phyloP scores from a whole-genome alignment of 2,113 vertebrate species.

The Hippocampus comes region DNA sequence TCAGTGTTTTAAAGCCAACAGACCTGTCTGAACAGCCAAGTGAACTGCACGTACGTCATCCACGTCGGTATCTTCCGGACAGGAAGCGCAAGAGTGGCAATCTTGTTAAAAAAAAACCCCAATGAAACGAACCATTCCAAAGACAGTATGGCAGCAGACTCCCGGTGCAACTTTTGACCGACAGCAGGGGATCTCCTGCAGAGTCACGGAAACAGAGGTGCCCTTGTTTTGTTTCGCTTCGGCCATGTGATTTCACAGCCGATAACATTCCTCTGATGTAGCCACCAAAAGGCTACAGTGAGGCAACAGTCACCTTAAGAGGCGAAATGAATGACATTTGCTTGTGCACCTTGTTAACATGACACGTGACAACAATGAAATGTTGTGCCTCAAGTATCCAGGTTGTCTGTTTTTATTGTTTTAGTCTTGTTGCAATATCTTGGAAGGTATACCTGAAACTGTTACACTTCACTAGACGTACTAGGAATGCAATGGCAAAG shows the following conservation, averaged over 20 bases:
- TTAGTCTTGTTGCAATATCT: not conserved
- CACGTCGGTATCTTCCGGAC: slow-evolving; percentile 14
- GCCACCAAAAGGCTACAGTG: slow-evolving; percentile 30
- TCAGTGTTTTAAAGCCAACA: slow-evolving; percentile 13
- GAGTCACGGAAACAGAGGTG: slow-evolving; percentile 47
- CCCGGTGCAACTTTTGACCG: slow-evolving; percentile 27
- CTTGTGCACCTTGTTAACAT: not conserved
- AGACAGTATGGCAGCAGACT: not conserved
- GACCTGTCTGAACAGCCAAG: slow-evolving; percentile 36
- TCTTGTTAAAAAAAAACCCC: slow-evolving; percentile 4
- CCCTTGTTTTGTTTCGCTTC: slow-evolving; percentile 47
- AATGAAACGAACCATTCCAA: slow-evolving; percentile 7
- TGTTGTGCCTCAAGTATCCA: not conserved
- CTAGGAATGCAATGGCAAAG: not conserved
- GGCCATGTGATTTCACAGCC: slow-evolving; percentile 45
- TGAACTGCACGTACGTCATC: slow-evolving; percentile 13
- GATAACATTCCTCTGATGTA: slow-evolving; percentile 54
- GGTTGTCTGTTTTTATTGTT: not conserved
- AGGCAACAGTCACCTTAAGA: not conserved
- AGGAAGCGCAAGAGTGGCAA: slow-evolving; percentile 11
- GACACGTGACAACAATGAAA: not conserved
- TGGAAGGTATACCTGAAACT: not conserved
- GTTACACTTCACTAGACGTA: not conserved
- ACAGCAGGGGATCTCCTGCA: slow-evolving; percentile 51
- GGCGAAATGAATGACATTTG: not conserved